These are phyloP conservation scores for Cryptotis parvus DNA, from an alignment of 2,113 vertebrate genomes.

Conservation along the genomic window DNA sequence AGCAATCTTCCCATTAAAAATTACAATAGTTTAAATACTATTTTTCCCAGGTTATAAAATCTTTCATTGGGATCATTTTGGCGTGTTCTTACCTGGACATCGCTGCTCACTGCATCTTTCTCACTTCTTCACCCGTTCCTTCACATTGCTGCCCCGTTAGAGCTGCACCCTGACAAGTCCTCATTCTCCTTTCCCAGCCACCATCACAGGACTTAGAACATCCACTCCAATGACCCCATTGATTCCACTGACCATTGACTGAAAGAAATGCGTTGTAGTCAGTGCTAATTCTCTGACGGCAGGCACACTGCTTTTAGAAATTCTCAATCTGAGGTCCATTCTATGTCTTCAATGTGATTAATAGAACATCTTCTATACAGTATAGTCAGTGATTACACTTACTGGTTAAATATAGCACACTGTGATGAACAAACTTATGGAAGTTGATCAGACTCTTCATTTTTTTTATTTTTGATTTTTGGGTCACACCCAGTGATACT, in stretches of 20 bases:
- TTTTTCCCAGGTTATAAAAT: not conserved
- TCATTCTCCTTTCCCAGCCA: conserved; percentile 94
- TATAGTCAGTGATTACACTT: not conserved
- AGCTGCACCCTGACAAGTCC: conserved; percentile 94
- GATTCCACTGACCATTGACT: conserved; percentile 99
- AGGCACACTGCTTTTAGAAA: not conserved
- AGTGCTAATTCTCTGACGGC: not conserved
- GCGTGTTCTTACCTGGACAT: conserved; percentile 93
- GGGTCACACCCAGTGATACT: no score
- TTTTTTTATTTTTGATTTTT: no score
- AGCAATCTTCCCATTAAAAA: not conserved
- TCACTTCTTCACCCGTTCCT: conserved; percentile 94
- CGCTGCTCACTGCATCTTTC: conserved; percentile 97
- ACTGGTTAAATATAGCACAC: not conserved
- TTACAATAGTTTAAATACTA: not conserved
- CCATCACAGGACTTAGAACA: conserved; percentile 98
- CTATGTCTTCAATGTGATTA: not conserved
- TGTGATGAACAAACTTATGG: not conserved
- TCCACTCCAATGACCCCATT: conserved; percentile 98
- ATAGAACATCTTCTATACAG: not conserved
- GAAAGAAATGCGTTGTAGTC: conserved; percentile 60
- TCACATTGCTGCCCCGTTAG: conserved; percentile 96
- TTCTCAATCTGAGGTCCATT: not conserved
- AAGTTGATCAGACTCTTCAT: not conserved
- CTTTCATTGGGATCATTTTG: not conserved